Percentiles rank a stretch among this genome's conserved stretches.
Conservation (phyloP, 2,113 vertebrate species). For the Cyphomyrus discorhynchus region DNA sequence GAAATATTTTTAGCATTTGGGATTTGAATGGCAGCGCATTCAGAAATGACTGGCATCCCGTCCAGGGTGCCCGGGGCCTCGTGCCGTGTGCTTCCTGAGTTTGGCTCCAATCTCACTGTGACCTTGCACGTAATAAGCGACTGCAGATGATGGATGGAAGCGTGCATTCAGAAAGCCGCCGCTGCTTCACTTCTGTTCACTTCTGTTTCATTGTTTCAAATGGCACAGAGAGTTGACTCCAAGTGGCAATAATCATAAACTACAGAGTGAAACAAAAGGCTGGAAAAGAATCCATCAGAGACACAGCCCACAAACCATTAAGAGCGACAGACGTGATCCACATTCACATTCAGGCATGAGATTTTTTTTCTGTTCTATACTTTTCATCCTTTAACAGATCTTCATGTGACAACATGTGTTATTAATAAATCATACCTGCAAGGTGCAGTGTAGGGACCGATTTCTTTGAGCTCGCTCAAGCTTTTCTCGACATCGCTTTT, state of each 20-base stretch:
- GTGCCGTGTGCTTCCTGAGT: not conserved
- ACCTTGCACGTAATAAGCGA: not conserved
- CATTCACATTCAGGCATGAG: not conserved
- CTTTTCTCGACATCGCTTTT: not conserved
- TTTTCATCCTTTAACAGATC: not conserved
- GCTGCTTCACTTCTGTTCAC: not conserved
- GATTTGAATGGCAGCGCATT: not conserved
- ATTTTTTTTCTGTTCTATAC: not conserved
- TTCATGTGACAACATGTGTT: not conserved
- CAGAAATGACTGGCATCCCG: not conserved
- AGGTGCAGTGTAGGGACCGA: not conserved
- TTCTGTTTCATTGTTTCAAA: not conserved
- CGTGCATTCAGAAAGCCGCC: not conserved
- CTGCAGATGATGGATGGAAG: not conserved
- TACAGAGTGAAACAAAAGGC: not conserved
- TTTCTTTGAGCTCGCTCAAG: not conserved
- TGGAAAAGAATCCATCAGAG: not conserved
- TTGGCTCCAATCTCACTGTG: not conserved
- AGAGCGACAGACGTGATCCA: not conserved
- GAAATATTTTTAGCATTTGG: not conserved
- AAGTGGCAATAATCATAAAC: not conserved
- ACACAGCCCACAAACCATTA: not conserved
- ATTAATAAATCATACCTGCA: not conserved
- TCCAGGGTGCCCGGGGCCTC: not conserved
- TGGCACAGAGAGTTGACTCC: not conserved